These are phyloP conservation scores for Ibidorhyncha struthersii DNA, from an alignment of 2,113 vertebrate genomes.

Conservation along the genomic window DNA sequence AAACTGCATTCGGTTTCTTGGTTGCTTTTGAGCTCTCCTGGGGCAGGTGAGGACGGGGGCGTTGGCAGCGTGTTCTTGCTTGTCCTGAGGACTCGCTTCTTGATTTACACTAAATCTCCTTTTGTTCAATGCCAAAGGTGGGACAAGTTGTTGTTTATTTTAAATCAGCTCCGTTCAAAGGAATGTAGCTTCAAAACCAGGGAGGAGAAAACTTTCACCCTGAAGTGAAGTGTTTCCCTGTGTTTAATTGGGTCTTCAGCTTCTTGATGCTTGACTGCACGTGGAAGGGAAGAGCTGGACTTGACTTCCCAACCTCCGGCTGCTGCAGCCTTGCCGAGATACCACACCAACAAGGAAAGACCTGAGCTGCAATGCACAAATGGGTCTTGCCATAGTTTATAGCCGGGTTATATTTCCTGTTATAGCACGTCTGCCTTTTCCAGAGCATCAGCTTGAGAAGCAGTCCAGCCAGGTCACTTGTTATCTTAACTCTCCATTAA, in stretches of 20 bases:
- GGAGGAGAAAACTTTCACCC: background rate
- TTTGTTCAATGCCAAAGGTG: background rate
- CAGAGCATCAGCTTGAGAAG: background rate
- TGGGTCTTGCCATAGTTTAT: background rate
- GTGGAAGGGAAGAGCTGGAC: background rate
- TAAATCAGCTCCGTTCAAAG: background rate
- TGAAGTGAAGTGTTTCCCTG: background rate
- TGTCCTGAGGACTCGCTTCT: background rate
- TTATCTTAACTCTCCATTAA: background rate
- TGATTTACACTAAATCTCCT: background rate
- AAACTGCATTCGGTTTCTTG: background rate
- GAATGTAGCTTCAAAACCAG: background rate
- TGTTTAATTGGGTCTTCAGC: background rate
- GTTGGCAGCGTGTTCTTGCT: background rate
- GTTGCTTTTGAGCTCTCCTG: background rate
- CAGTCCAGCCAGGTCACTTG: background rate
- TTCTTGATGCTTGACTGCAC: background rate
- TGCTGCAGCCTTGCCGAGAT: background rate
- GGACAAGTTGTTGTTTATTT: background rate
- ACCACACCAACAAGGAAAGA: accelerated
- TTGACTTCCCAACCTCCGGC: background rate
- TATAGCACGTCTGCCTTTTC: background rate
- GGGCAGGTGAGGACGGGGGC: background rate
- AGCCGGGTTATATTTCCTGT: accelerated
- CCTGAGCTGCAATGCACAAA: background rate